Evolutionary conservation across 2,888 invertebrate species (phyloP).

Genomic region (Phengaris arion): DNA sequence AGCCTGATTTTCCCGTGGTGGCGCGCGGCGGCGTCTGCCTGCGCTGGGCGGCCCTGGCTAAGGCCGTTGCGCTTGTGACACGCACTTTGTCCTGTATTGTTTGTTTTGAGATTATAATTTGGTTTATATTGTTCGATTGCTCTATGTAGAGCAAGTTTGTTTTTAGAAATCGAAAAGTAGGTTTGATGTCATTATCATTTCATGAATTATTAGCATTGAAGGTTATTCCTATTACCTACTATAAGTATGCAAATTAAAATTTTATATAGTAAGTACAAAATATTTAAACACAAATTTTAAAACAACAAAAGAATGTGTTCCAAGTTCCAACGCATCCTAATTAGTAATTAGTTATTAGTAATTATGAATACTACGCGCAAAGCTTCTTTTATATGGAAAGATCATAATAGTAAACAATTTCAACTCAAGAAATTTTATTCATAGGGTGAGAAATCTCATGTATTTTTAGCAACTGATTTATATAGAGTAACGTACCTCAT

Average conservation of each 20-base stretch:
- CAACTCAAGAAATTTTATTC: neutral
- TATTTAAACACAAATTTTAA: too few species aligned
- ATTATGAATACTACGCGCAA: too few species aligned
- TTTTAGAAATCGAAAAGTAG: neutral
- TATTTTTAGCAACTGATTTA: constrained; percentile 21
- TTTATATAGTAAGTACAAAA: too few species aligned
- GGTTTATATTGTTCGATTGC: constrained; percentile 35
- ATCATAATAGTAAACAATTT: neutral
- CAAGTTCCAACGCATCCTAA: too few species aligned
- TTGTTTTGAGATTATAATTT: constrained; percentile 44
- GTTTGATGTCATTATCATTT: neutral
- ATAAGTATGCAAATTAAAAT: too few species aligned
- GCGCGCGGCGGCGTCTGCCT: constrained; percentile 60
- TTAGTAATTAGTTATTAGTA: too few species aligned
- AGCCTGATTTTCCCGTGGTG: constrained; percentile 79
- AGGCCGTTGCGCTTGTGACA: constrained; percentile 77
- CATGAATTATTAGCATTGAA: neutral
- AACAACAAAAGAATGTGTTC: too few species aligned
- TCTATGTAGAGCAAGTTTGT: constrained; percentile 17
- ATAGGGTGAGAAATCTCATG: neutral
- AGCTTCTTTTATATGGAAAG: too few species aligned
- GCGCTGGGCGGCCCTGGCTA: constrained; percentile 64
- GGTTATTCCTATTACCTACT: too few species aligned
- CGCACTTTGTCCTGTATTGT: constrained; percentile 67
- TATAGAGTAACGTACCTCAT: constrained; percentile 23